Percentiles rank a stretch among this genome's conserved stretches.
phyloP scores from a whole-genome alignment of 35 echinoderm and acorn worm species.

The Acanthaster planci region DNA sequence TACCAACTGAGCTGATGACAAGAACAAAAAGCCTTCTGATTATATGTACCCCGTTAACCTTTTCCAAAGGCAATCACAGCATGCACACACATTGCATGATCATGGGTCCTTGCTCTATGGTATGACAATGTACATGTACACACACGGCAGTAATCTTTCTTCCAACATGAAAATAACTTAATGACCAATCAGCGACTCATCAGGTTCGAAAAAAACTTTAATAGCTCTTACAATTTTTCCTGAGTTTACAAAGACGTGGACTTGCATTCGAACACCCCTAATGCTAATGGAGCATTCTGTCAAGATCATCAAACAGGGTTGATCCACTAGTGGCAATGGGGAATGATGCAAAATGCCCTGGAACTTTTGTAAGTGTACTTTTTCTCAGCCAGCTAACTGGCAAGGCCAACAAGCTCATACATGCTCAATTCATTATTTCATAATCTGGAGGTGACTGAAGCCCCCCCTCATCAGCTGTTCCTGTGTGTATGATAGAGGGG shows the following conservation, averaged over 20 bases:
- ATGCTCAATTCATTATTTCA: constrained; percentile 1
- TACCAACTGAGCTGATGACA: background rate
- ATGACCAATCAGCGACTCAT: too few relatives aligned
- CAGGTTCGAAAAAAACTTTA: too few relatives aligned
- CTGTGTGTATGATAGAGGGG: too few relatives aligned
- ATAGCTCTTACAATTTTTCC: too few relatives aligned
- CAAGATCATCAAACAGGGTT: background rate
- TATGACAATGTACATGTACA: too few relatives aligned
- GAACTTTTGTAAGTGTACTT: background rate
- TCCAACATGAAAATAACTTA: too few relatives aligned
- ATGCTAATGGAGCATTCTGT: background rate
- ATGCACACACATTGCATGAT: too few relatives aligned
- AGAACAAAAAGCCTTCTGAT: constrained; percentile 1
- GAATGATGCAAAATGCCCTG: background rate
- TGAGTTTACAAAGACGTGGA: background rate
- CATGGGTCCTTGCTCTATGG: too few relatives aligned
- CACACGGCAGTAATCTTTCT: too few relatives aligned
- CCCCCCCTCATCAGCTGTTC: too few relatives aligned
- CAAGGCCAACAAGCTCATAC: constrained; percentile 13
- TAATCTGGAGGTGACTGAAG: background rate
- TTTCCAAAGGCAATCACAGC: background rate
- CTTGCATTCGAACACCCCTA: background rate
- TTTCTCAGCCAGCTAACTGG: background rate
- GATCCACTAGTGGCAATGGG: background rate
- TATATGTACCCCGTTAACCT: background rate